Evolutionary conservation across 1,140 invertebrate genomes (phyloP).

Genomic region (Nasonia vitripennis): DNA sequence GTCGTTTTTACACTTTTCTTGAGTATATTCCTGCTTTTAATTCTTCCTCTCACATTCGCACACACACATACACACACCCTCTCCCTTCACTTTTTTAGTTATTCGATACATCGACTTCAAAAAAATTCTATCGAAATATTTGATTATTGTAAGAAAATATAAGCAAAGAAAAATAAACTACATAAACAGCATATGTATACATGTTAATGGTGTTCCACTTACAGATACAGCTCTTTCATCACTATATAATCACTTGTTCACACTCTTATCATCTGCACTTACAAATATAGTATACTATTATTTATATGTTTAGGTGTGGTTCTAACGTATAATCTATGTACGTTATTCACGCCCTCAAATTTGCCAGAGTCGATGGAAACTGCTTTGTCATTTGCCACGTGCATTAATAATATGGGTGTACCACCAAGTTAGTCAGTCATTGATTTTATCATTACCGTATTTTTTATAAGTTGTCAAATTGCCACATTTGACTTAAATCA

Average conservation of each 20-base stretch:
- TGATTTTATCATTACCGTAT: background rate
- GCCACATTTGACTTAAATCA: background rate
- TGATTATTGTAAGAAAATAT: conserved; percentile 39
- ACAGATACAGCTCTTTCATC: conserved; percentile 30
- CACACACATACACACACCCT: no score
- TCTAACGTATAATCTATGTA: conserved; percentile 37
- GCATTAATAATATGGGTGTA: background rate
- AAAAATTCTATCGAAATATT: conserved; percentile 39
- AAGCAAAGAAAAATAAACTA: conserved; percentile 44
- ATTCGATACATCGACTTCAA: background rate
- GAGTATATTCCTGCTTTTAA: background rate
- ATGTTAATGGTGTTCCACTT: conserved; percentile 44
- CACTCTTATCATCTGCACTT: conserved; percentile 9
- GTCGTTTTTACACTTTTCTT: background rate
- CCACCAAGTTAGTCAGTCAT: background rate
- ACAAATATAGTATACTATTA: conserved; percentile 43
- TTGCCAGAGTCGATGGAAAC: conserved; percentile 47
- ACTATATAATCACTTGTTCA: background rate
- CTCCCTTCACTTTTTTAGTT: no score
- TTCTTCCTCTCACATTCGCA: background rate
- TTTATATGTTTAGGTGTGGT: conserved; percentile 19
- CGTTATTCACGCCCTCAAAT: conserved; percentile 5
- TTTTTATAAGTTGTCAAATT: background rate
- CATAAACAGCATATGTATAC: conserved; percentile 39
- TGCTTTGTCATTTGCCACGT: background rate